Conservation (phyloP, 1,140 invertebrate species). For the Polypedilum pembai region DNA sequence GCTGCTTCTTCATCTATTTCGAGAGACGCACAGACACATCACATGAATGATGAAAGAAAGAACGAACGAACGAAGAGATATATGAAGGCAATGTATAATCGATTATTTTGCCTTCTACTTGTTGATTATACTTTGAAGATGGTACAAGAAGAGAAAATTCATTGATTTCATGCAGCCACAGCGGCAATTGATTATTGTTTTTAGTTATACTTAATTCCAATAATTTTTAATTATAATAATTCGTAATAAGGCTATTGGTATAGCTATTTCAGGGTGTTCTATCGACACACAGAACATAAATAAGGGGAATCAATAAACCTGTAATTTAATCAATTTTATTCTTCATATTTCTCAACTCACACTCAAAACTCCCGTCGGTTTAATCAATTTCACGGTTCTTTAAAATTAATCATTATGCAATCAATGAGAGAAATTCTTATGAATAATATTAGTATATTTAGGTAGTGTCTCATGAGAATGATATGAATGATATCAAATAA, state of each 20-base stretch:
- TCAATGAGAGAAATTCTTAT: background rate
- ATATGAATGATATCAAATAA: background rate
- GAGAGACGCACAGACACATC: background rate
- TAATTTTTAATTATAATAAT: conserved; percentile 25
- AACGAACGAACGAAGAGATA: background rate
- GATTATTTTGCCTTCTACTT: conserved; percentile 14
- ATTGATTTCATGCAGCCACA: conserved; percentile 23
- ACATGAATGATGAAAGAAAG: background rate
- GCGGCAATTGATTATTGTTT: conserved; percentile 1
- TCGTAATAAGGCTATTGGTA: background rate
- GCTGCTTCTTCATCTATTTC: background rate
- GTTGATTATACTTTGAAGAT: conserved; percentile 22
- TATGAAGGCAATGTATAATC: conserved; percentile 21
- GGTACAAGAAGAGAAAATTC: background rate
- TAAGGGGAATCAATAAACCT: conserved; percentile 15
- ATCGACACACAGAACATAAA: background rate
- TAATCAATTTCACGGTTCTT: conserved; percentile 10
- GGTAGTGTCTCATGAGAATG: background rate
- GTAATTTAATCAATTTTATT: conserved; percentile 26
- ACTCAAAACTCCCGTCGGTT: conserved; percentile 18
- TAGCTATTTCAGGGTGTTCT: conserved; percentile 22
- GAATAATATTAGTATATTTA: background rate
- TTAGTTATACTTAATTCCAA: conserved; percentile 13
- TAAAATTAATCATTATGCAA: conserved; percentile 19
- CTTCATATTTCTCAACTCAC: background rate